Conservation (phyloP, 2,888 invertebrate genomes). For the Tryphoninae sp. region DNA sequence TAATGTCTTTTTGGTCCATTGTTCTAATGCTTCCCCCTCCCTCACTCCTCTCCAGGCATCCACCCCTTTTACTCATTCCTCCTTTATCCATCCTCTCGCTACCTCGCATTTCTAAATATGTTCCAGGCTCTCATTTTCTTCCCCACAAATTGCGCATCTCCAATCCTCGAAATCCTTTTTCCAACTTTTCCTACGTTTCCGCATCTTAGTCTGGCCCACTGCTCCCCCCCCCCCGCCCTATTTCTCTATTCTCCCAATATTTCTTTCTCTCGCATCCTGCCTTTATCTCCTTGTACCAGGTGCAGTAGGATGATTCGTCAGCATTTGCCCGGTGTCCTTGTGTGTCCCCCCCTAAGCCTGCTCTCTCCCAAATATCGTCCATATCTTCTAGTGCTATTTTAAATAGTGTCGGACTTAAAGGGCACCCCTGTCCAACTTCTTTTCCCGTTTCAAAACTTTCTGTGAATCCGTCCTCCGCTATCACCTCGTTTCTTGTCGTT, state of each 20-base stretch:
- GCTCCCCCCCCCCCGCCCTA: no score
- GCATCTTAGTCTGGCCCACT: no score
- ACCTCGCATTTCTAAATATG: slow-evolving; percentile 22
- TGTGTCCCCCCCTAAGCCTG: not conserved
- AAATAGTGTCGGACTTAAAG: slow-evolving; percentile 38
- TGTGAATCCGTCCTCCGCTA: slow-evolving; percentile 13
- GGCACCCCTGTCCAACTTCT: slow-evolving; percentile 43
- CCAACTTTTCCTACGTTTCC: no score
- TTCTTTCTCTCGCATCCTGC: no score
- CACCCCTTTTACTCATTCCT: no score
- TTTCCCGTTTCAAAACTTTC: slow-evolving; percentile 35
- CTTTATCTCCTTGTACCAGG: no score
- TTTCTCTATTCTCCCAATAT: no score
- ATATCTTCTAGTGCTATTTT: slow-evolving; percentile 33
- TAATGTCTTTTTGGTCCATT: no score
- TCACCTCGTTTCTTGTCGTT: slow-evolving; percentile 45
- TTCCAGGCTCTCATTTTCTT: not conserved
- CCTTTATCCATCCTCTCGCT: not conserved
- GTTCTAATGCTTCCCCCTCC: no score
- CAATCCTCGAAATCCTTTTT: slow-evolving; percentile 16
- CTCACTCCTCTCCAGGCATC: not conserved
- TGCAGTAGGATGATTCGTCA: no score
- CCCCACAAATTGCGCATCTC: not conserved
- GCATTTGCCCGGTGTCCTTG: no score
- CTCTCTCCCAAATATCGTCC: slow-evolving; percentile 5